Evolutionary conservation across 2,113 vertebrate species (phyloP).

Genomic region (Cygnus atratus): DNA sequence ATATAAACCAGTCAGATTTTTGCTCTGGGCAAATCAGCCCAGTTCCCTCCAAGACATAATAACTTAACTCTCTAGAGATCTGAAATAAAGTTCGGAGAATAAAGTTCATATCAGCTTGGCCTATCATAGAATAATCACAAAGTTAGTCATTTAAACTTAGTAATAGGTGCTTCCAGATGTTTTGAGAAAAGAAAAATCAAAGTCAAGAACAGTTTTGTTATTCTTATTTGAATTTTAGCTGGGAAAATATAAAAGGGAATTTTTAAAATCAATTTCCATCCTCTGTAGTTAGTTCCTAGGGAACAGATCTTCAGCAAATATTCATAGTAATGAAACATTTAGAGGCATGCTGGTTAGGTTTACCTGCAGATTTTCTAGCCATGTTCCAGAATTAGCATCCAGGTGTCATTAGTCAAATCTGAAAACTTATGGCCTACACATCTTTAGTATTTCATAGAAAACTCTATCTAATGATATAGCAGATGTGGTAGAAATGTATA

Average conservation of each 20-base stretch:
- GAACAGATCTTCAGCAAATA: constrained; percentile 38
- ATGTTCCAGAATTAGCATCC: not conserved
- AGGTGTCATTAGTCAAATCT: not conserved
- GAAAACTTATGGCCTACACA: not conserved
- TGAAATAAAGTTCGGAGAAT: not conserved
- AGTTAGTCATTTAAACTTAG: not conserved
- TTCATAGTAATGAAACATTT: constrained; percentile 28
- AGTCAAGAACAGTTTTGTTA: not conserved
- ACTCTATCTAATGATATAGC: not conserved
- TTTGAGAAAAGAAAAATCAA: not conserved
- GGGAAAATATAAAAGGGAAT: constrained; percentile 28
- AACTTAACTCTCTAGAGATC: not conserved
- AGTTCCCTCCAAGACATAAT: not conserved
- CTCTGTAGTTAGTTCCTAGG: not conserved
- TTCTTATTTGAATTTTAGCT: not conserved
- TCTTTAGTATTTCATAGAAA: not conserved
- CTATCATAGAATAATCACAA: not conserved
- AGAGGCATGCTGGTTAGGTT: not conserved
- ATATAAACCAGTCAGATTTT: not conserved
- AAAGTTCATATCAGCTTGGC: not conserved
- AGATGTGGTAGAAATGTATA: not conserved
- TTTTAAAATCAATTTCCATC: not conserved
- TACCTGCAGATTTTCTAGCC: constrained; percentile 10
- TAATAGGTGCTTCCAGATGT: not conserved
- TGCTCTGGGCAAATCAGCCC: not conserved